These are phyloP conservation scores for Chamaea fasciata DNA, from an alignment of 2,113 vertebrate genomes.

Conservation along the genomic window DNA sequence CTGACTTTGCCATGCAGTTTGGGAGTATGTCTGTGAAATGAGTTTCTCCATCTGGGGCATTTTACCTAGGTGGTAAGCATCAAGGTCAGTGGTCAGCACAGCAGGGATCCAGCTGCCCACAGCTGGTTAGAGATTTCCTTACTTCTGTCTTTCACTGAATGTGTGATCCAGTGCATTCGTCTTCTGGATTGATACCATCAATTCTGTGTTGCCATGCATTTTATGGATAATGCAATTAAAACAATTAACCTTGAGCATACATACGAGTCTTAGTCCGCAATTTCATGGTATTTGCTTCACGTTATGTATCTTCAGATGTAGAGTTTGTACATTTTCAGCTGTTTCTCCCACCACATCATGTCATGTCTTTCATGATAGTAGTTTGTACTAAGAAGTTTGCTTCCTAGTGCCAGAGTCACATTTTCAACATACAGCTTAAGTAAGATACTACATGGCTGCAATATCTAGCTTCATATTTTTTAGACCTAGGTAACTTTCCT, in stretches of 20 bases:
- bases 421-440: background rate
- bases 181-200: background rate
- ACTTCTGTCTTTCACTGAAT: background rate
- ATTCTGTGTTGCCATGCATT: background rate
- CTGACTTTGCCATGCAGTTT: background rate
- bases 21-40: background rate
- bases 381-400: background rate
- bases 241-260: background rate
- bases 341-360: background rate
- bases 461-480: background rate
- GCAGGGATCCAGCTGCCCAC: background rate
- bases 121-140: background rate
- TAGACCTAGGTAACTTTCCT: background rate
- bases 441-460: background rate
- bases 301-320: background rate
- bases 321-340: background rate
- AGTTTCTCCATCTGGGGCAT: background rate
- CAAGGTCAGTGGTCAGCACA: background rate
- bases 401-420: background rate
- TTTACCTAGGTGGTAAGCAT: background rate
- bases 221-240: background rate
- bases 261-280: rapidly evolving
- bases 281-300: background rate
- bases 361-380: background rate
- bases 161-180: background rate